Conservation (phyloP, 1,140 invertebrate genomes). For the Aricia agestis region DNA sequence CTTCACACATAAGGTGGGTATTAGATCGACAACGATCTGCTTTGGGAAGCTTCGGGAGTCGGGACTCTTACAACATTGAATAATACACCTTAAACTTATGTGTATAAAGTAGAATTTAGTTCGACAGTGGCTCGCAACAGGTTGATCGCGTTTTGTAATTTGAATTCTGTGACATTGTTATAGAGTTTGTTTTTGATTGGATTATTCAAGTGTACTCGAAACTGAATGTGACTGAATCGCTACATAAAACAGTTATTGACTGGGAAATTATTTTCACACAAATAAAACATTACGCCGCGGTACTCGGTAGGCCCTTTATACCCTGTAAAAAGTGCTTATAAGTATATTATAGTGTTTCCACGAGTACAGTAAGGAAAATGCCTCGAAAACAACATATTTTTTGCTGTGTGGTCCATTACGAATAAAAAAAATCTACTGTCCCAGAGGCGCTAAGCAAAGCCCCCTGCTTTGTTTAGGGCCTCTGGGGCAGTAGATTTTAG, state of each 20-base stretch:
- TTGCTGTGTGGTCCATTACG: too few species aligned
- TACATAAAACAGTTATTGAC: constrained; percentile 19
- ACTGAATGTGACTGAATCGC: constrained; percentile 1
- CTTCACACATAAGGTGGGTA: constrained; percentile 17
- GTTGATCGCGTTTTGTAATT: constrained; percentile 26
- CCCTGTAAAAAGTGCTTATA: not conserved
- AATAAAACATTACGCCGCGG: constrained; percentile 7
- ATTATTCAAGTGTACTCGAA: not conserved
- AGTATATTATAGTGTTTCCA: too few species aligned
- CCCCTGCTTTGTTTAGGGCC: too few species aligned
- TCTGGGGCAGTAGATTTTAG: too few species aligned
- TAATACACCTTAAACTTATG: constrained; percentile 31
- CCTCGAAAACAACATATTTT: too few species aligned
- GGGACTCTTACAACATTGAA: constrained; percentile 20
- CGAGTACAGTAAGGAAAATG: too few species aligned
- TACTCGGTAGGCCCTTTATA: constrained; percentile 19
- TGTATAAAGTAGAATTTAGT: constrained; percentile 15
- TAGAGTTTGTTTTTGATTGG: constrained; percentile 18
- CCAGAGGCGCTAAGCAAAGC: too few species aligned
- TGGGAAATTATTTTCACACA: not conserved
- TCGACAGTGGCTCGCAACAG: constrained; percentile 25
- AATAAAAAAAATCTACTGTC: too few species aligned
- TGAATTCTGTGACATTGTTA: constrained; percentile 22
- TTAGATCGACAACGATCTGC: not conserved
- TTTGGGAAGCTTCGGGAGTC: not conserved